A percentile compares a stretch with the other conserved stretches of the same genome.
Evolutionary conservation across 1,140 invertebrate genomes (phyloP).

Genomic region (Copidosoma floridanum): DNA sequence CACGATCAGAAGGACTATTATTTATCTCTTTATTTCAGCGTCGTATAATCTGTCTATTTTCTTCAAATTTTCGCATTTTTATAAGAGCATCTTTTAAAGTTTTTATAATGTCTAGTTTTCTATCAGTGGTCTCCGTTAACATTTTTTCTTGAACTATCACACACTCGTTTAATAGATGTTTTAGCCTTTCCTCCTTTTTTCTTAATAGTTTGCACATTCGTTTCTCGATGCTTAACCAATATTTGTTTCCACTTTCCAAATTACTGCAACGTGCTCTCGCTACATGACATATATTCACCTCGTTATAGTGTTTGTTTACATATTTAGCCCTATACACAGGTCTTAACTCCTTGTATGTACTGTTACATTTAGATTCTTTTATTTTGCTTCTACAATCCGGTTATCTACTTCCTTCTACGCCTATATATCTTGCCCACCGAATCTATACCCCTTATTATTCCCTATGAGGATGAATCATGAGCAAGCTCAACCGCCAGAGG

Average conservation of each 20-base stretch:
- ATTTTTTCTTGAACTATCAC: background rate
- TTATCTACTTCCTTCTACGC: background rate
- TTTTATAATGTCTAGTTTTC: background rate
- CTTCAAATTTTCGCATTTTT: background rate
- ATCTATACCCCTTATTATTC: background rate
- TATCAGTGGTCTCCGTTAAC: background rate
- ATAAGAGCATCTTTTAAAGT: background rate
- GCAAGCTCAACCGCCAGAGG: no score
- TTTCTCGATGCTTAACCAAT: background rate
- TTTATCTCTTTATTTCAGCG: background rate
- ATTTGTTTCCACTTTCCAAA: no score
- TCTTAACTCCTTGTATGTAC: constrained; percentile 10
- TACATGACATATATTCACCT: constrained; percentile 4
- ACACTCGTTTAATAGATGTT: constrained; percentile 16
- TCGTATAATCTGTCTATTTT: background rate
- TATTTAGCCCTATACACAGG: background rate
- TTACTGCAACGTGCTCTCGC: constrained; percentile 22
- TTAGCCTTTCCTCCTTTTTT: background rate
- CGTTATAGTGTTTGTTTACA: background rate
- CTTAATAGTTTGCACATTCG: constrained; percentile 7
- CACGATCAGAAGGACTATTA: background rate
- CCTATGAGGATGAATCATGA: no score
- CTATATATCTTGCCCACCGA: background rate
- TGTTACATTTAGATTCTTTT: constrained; percentile 6
- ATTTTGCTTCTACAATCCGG: background rate